phyloP scores from a whole-genome alignment of 2,888 invertebrate species.

The Lydus trimaculatus region DNA sequence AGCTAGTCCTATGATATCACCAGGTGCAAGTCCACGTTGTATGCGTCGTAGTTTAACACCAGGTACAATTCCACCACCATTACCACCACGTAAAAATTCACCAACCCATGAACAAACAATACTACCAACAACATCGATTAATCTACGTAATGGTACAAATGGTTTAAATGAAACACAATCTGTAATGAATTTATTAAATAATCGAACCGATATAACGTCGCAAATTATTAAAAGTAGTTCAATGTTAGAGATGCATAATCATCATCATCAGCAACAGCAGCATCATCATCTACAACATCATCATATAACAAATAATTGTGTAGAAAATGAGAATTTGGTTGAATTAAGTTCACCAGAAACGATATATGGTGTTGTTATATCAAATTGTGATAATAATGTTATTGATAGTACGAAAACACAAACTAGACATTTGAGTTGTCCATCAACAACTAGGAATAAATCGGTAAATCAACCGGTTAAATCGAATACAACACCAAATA shows the following conservation, averaged over 20 bases:
- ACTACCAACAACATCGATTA: conserved; percentile 45
- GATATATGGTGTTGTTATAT: conserved; percentile 75
- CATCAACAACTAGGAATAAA: conserved; percentile 44
- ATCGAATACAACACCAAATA: conserved; percentile 67
- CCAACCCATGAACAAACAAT: conserved; percentile 59
- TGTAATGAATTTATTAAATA: conserved; percentile 50
- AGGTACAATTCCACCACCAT: conserved; percentile 65
- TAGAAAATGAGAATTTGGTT: conserved; percentile 41
- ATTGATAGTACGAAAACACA: conserved; percentile 50
- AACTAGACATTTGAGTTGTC: conserved; percentile 54
- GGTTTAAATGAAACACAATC: conserved; percentile 54
- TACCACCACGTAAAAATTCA: conserved; percentile 69
- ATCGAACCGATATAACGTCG: conserved; percentile 44
- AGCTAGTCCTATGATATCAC: conserved; percentile 66
- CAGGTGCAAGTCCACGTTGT: conserved; percentile 66
- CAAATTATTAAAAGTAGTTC: conserved; percentile 56
- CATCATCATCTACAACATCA: conserved; percentile 16
- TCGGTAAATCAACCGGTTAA: conserved; percentile 59
- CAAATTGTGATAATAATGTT: conserved; percentile 61
- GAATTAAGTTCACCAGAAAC: conserved; percentile 74
- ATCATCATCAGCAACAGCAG: conserved; percentile 16
- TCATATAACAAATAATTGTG: conserved; percentile 23
- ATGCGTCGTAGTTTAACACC: conserved; percentile 56
- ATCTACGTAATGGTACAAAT: conserved; percentile 33
- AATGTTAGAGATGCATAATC: conserved; percentile 55